phyloP scores from a whole-genome alignment of 2,888 invertebrate species.

The Tanypteryx hageni region DNA sequence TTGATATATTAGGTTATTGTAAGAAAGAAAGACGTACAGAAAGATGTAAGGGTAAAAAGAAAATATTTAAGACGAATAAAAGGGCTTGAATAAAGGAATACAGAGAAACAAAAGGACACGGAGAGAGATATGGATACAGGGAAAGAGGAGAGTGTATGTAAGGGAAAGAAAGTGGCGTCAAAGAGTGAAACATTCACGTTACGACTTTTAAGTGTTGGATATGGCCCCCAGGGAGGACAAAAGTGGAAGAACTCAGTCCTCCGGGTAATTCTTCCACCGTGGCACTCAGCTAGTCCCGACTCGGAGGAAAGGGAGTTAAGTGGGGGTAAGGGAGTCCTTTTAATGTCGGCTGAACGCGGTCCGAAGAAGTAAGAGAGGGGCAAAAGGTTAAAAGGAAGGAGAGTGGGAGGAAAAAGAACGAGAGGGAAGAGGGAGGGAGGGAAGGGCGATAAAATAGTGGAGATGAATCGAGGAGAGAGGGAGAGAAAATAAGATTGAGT shows the following conservation, averaged over 20 bases:
- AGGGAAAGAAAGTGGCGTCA: neutral
- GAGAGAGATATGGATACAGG: neutral
- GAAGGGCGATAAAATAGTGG: neutral
- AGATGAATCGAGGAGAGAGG: neutral
- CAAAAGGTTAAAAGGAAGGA: neutral
- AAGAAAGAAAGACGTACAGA: too few relatives aligned
- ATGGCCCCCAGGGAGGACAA: neutral
- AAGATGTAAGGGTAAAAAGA: too few relatives aligned
- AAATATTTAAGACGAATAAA: too few relatives aligned
- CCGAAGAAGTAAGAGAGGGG: neutral
- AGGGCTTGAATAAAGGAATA: neutral
- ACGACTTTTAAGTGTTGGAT: slow-evolving; percentile 16
- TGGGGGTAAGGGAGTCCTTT: neutral
- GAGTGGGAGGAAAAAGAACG: neutral
- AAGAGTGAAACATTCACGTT: neutral
- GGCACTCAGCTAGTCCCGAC: neutral
- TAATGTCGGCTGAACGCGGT: neutral
- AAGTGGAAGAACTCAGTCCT: neutral
- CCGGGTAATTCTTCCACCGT: neutral
- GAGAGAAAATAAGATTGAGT: neutral
- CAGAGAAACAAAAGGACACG: neutral
- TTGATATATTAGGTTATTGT: too few relatives aligned
- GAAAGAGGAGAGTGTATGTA: neutral
- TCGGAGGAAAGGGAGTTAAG: neutral
- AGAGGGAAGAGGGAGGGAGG: neutral